Conservation (phyloP, 2,797 vertebrate genomes). For the Chrosomus eos region DNA sequence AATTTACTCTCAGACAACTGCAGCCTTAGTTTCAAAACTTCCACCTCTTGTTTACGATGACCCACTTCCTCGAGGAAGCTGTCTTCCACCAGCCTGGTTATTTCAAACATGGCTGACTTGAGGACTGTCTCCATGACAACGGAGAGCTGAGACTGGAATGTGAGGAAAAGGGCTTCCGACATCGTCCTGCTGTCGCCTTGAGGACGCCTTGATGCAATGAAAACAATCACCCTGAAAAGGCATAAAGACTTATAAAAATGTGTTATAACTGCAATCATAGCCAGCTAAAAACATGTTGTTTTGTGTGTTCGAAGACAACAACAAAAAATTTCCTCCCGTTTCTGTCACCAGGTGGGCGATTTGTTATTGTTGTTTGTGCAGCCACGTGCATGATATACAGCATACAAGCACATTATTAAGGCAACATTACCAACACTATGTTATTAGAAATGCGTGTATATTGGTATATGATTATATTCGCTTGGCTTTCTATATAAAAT, state of each 20-base stretch:
- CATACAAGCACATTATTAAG: neutral
- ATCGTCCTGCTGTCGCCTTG: constrained; percentile 46
- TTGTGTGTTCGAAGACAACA: neutral
- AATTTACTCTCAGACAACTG: constrained; percentile 62
- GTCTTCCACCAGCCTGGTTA: constrained; percentile 65
- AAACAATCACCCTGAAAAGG: neutral
- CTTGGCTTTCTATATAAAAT: neutral
- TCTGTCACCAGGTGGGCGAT: constrained; percentile 16
- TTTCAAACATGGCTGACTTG: constrained; percentile 66
- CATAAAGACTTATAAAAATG: neutral
- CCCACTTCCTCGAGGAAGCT: constrained; percentile 65
- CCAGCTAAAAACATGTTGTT: neutral
- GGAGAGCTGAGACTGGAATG: constrained; percentile 66
- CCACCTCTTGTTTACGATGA: constrained; percentile 61
- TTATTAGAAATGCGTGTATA: neutral
- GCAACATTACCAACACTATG: neutral
- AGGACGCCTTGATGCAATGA: neutral
- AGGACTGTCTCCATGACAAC: constrained; percentile 67
- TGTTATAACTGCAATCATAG: neutral
- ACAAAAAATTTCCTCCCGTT: neutral
- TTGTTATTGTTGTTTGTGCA: constrained; percentile 30
- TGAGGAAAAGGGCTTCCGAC: constrained; percentile 61
- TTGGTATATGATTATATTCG: neutral
- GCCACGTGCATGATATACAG: constrained; percentile 19
- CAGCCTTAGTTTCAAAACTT: constrained; percentile 57